Evolutionary conservation across 2,113 vertebrate species (phyloP).

Genomic region (Megaptera novaeangliae): DNA sequence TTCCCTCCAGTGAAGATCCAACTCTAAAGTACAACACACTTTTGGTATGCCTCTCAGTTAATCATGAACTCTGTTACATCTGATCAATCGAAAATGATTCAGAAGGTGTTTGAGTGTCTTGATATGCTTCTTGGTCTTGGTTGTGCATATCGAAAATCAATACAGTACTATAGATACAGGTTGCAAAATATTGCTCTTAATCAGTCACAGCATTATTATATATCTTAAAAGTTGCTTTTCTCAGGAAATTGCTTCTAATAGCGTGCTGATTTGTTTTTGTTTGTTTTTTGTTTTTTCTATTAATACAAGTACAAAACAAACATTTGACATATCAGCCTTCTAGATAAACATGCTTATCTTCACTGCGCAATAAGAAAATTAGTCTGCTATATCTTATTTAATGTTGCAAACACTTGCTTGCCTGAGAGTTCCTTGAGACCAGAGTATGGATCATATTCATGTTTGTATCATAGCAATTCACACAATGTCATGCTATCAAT

Average conservation of each 20-base stretch:
- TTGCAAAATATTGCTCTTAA: conserved; percentile 39
- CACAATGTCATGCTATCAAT: background rate
- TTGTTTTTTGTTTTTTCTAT: background rate
- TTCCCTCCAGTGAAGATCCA: background rate
- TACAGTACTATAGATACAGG: background rate
- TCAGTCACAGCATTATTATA: conserved; percentile 22
- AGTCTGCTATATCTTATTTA: background rate
- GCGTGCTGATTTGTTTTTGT: background rate
- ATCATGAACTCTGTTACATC: conserved; percentile 57
- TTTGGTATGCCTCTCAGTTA: conserved; percentile 38
- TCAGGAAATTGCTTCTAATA: conserved; percentile 38
- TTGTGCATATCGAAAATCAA: conserved; percentile 50
- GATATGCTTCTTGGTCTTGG: conserved; percentile 32
- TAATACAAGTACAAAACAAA: background rate
- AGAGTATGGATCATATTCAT: background rate
- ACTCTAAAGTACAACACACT: background rate
- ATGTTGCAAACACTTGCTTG: background rate
- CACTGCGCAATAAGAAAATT: background rate
- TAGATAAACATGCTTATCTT: conserved; percentile 1
- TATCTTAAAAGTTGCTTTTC: conserved; percentile 45
- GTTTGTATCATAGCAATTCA: background rate
- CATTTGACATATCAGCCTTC: background rate
- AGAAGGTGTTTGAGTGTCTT: conserved; percentile 40
- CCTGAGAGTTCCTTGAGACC: background rate
- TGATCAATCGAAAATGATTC: conserved; percentile 66